A percentile compares a stretch with the other conserved stretches of the same genome.
These are phyloP conservation scores for Apotomis capreana DNA, from an alignment of 2,888 invertebrate genomes.

Conservation along the genomic window DNA sequence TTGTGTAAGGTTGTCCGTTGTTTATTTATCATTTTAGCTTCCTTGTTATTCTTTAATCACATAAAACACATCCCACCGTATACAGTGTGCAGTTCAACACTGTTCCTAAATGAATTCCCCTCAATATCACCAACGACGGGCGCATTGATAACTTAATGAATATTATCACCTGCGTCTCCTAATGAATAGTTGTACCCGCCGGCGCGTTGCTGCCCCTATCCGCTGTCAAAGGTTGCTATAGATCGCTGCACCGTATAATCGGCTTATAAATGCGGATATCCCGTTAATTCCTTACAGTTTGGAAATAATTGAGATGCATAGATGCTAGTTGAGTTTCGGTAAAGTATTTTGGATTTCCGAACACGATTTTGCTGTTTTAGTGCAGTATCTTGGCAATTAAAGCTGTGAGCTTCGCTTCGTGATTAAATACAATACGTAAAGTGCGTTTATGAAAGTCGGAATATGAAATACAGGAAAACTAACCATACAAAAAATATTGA, in stretches of 20 bases:
- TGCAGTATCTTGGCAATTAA: background rate
- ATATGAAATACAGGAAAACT: too few species aligned
- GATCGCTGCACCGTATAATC: conserved; percentile 7
- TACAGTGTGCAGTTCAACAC: too few species aligned
- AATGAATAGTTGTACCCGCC: background rate
- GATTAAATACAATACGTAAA: background rate
- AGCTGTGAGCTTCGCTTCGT: background rate
- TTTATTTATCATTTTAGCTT: too few species aligned
- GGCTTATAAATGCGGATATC: conserved; percentile 30
- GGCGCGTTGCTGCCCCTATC: background rate
- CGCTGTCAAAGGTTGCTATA: conserved; percentile 15
- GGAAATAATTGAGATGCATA: conserved; percentile 17
- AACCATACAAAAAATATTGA: too few species aligned
- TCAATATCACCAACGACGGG: background rate
- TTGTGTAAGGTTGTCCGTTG: too few species aligned
- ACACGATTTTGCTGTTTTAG: background rate
- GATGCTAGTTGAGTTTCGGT: background rate
- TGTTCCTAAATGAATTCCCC: background rate
- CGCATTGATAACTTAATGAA: background rate
- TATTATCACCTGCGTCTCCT: background rate
- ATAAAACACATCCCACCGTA: too few species aligned
- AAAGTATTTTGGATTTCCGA: background rate
- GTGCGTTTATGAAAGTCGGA: background rate
- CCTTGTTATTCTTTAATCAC: too few species aligned
- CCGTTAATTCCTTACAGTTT: conserved; percentile 14